Base-by-base conservation (phyloP, 2,888 invertebrate species). In the Phyllotreta striolata region DNA sequence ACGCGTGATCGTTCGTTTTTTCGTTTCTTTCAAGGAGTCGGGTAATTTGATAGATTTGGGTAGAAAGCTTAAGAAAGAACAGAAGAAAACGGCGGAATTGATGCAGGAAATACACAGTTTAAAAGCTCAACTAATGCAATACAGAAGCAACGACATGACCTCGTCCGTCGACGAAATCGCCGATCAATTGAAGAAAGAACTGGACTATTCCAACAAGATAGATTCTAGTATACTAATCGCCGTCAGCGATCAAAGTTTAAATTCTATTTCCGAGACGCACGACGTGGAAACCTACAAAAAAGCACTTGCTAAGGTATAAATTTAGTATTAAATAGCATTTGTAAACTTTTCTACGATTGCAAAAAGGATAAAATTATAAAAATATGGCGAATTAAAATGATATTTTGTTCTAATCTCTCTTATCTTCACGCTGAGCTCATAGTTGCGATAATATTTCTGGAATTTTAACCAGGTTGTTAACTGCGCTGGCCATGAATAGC, bases 201-300 rank as follows among this genome's bases (percentile, higher is more conserved):
- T 88, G 1, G 85, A 88, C 74, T 84, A 86, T 65, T 88, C 88
- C 0, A 87, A 85, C 0, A 84, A 84, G 67, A 77, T 88, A 24
- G 88, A 88, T 72, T 84, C 84, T 2, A 85, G 85, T 68, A 85
- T 88, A 40, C 77, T 87, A 35, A 84, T 82, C 57, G 88, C 85
- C 0, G 84, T 87, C 12, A 86, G 86, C 58, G 77, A 75, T 56
- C 73, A 73, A 34, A 77, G 73, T 57, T 66, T 74, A 9, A 76
- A 69, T 56, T 75, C 75, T 0, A 69, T 74, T 49, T 72, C 74
- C 4, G 76, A 76, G 24, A 70, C 62, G 40, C 73, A 74, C 1
- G 73, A 76, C 57, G 47, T 71, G 8, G 84, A 84, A 46, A 79
- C 81, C 51, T 82, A 83, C 61, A 81, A 81, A 66, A 73, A 74